phyloP scores from a whole-genome alignment of 2,797 vertebrate species.

The Rhadinocentrus ornatus region DNA sequence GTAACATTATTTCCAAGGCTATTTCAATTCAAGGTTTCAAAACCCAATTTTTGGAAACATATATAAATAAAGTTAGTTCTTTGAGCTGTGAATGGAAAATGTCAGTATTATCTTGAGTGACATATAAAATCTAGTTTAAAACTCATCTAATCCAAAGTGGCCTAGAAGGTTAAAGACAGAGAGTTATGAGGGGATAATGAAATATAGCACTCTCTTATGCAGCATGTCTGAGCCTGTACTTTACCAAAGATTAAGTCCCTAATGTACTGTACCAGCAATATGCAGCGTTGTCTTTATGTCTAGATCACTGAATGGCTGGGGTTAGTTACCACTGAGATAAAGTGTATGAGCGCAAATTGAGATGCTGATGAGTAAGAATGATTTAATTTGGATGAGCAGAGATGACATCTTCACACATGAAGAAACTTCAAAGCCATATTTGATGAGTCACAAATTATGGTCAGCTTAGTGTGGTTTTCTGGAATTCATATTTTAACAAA shows the following conservation, averaged over 20 bases:
- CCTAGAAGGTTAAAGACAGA: constrained; percentile 30
- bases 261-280: constrained; percentile 17
- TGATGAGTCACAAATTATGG: constrained; percentile 60
- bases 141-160: constrained; percentile 4
- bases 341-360: constrained; percentile 52
- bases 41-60: background rate
- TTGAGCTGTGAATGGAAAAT: constrained; percentile 17
- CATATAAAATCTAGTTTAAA: constrained; percentile 30
- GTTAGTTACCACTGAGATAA: constrained; percentile 51
- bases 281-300: constrained; percentile 29
- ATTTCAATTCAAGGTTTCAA: background rate
- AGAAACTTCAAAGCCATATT: constrained; percentile 61
- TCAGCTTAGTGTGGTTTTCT: constrained; percentile 27
- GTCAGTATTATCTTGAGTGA: constrained; percentile 8
- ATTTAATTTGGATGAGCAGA: constrained; percentile 68
- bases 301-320: constrained; percentile 53
- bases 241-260: constrained; percentile 49
- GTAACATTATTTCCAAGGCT: background rate
- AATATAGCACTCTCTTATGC: constrained; percentile 25
- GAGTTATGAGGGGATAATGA: constrained; percentile 8
- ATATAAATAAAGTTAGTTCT: background rate
- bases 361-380: constrained; percentile 65
- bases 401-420: constrained; percentile 67
- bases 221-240: constrained; percentile 28
- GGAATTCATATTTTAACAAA: constrained; percentile 40